Evolutionary conservation across 1,140 invertebrate genomes (phyloP).

Genomic region (Tribolium castaneum): DNA sequence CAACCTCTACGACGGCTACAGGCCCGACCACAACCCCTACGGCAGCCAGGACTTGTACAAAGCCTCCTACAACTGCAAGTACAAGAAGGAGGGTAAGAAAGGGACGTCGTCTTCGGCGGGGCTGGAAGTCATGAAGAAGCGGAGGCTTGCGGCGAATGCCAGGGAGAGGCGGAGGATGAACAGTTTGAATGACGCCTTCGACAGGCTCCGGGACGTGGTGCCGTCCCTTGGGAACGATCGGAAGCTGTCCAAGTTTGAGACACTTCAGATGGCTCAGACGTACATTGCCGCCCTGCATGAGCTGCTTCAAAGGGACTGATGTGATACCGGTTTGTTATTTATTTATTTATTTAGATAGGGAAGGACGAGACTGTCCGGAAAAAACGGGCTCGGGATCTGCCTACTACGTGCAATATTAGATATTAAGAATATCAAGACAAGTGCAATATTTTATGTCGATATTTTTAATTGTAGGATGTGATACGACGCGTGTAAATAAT

Average conservation of each 20-base stretch:
- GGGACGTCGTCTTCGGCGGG: conserved; percentile 17
- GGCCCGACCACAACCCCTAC: conserved; percentile 41
- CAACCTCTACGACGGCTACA: conserved; percentile 55
- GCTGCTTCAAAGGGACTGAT: conserved; percentile 64
- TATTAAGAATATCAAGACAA: conserved; percentile 41
- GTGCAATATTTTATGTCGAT: conserved; percentile 49
- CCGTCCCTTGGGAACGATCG: conserved; percentile 79
- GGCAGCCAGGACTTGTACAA: conserved; percentile 56
- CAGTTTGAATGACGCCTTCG: conserved; percentile 82
- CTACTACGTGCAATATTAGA: conserved; percentile 48
- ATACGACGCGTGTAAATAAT: not conserved
- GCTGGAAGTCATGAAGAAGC: conserved; percentile 62
- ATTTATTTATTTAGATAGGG: conserved; percentile 36
- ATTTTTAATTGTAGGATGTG: conserved; percentile 44
- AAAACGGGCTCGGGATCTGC: conserved; percentile 13
- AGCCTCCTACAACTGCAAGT: conserved; percentile 46
- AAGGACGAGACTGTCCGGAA: conserved; percentile 1
- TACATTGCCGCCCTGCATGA: conserved; percentile 80
- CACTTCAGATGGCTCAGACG: conserved; percentile 84
- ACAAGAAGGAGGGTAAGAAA: conserved; percentile 35
- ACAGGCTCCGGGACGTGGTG: conserved; percentile 79
- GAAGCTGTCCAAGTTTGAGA: conserved; percentile 85
- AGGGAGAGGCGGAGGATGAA: conserved; percentile 81
- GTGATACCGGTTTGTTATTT: conserved; percentile 32
- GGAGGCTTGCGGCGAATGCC: conserved; percentile 79